A percentile compares a stretch with the other conserved stretches of the same genome.
These are phyloP conservation scores for Ptilodon capucinus DNA, from an alignment of 2,888 invertebrate genomes.

Conservation along the genomic window DNA sequence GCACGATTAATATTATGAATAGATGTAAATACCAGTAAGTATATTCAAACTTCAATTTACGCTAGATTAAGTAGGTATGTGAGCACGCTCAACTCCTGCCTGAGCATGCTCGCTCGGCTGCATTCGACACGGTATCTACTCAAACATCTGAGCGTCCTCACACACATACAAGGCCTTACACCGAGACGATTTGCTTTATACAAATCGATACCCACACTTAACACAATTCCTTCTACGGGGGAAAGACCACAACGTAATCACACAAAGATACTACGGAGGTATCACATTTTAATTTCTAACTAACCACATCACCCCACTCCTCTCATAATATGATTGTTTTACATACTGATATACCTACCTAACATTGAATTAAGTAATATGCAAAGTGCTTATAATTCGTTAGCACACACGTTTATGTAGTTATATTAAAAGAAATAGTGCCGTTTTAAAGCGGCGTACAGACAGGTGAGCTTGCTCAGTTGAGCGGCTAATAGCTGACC, in stretches of 20 bases:
- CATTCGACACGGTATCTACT: too few species aligned
- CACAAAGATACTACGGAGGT: constrained; percentile 54
- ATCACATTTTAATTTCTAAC: constrained; percentile 61
- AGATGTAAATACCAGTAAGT: constrained; percentile 16
- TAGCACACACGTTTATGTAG: constrained; percentile 51
- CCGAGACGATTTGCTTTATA: constrained; percentile 14
- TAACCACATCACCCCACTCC: constrained; percentile 28
- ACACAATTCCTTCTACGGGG: constrained; percentile 50
- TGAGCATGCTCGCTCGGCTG: background rate
- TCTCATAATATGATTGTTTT: constrained; percentile 30
- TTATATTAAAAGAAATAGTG: constrained; percentile 55
- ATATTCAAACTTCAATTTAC: constrained; percentile 22
- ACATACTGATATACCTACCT: constrained; percentile 43
- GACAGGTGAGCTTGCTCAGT: constrained; percentile 7
- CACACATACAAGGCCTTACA: constrained; percentile 3
- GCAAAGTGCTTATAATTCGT: constrained; percentile 29
- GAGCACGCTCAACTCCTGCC: too few species aligned
- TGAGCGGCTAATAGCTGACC: background rate
- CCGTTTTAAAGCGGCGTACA: constrained; percentile 49
- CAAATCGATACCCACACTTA: constrained; percentile 23
- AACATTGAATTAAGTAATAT: constrained; percentile 48
- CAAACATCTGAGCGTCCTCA: background rate
- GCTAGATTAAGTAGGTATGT: background rate
- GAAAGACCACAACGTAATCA: constrained; percentile 43
- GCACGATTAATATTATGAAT: constrained; percentile 45